These are phyloP conservation scores for Buathra laborator DNA, from an alignment of 2,888 invertebrate species.

Conservation along the genomic window DNA sequence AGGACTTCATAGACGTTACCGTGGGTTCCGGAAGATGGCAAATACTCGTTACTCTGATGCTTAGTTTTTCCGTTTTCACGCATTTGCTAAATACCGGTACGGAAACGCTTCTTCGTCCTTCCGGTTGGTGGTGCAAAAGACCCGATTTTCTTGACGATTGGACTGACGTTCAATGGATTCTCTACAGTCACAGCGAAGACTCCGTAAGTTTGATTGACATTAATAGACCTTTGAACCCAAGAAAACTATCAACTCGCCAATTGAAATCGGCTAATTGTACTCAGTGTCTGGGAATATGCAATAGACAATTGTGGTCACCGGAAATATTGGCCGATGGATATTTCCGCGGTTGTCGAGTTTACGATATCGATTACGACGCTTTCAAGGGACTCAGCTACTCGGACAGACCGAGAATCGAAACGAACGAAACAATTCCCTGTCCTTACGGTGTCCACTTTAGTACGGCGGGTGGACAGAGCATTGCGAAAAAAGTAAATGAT, in stretches of 20 bases:
- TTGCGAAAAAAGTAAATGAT: constrained; percentile 68
- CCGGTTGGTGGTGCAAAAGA: constrained; percentile 73
- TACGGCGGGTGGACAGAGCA: constrained; percentile 55
- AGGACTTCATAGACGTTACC: constrained; percentile 68
- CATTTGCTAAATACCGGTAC: constrained; percentile 70
- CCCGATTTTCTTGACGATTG: constrained; percentile 68
- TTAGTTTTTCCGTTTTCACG: constrained; percentile 65
- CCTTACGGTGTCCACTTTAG: constrained; percentile 68
- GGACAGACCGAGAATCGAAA: constrained; percentile 59
- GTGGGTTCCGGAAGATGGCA: constrained; percentile 72
- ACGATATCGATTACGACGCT: constrained; percentile 64
- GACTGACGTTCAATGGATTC: constrained; percentile 71
- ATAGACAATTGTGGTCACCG: constrained; percentile 63
- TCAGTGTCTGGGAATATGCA: constrained; percentile 66
- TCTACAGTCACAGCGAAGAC: constrained; percentile 69
- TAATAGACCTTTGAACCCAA: neutral
- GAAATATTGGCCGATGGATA: constrained; percentile 69
- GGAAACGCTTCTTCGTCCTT: constrained; percentile 65
- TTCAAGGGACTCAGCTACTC: constrained; percentile 55
- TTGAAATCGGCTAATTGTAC: neutral
- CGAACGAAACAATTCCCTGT: constrained; percentile 63
- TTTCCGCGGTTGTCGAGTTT: constrained; percentile 70
- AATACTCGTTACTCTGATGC: constrained; percentile 63
- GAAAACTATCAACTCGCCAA: neutral
- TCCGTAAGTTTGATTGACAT: constrained; percentile 45